Conservation (phyloP, 2,888 invertebrate species). For the Chromoteleia sp. region DNA sequence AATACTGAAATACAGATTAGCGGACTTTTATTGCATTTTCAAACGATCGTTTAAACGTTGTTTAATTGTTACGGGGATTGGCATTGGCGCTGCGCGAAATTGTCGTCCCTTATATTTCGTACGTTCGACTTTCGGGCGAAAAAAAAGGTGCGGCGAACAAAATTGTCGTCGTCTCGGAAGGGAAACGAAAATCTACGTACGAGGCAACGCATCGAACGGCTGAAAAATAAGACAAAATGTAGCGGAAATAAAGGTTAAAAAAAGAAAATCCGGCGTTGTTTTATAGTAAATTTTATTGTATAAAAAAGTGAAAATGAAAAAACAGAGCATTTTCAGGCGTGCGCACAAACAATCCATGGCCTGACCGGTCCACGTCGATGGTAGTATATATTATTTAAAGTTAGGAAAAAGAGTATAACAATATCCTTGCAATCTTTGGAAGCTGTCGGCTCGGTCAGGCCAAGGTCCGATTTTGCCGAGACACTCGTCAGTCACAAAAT, state of each 20-base stretch:
- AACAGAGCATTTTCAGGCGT: slow-evolving; percentile 77
- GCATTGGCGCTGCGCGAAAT: slow-evolving; percentile 20
- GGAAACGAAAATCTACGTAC: slow-evolving; percentile 31
- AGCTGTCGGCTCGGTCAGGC: slow-evolving; percentile 76
- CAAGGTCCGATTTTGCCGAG: slow-evolving; percentile 76
- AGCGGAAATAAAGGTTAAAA: slow-evolving; percentile 70
- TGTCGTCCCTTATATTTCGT: not conserved
- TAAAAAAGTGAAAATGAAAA: slow-evolving; percentile 81
- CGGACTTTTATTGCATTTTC: slow-evolving; percentile 59
- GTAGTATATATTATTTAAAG: slow-evolving; percentile 74
- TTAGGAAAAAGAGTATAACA: slow-evolving; percentile 71
- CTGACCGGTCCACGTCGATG: slow-evolving; percentile 74
- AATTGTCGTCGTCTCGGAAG: slow-evolving; percentile 7
- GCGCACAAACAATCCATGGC: slow-evolving; percentile 74
- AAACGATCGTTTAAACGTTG: slow-evolving; percentile 45
- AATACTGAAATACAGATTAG: slow-evolving; percentile 45
- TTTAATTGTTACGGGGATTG: slow-evolving; percentile 41
- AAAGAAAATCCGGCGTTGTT: slow-evolving; percentile 73
- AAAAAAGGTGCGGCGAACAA: not conserved
- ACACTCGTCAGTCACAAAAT: slow-evolving; percentile 80
- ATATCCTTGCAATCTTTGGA: slow-evolving; percentile 78
- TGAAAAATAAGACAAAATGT: slow-evolving; percentile 48
- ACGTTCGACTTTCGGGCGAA: not conserved
- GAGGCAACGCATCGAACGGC: slow-evolving; percentile 15
- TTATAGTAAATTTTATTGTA: slow-evolving; percentile 79